Evolutionary conservation across 2,797 vertebrate species (phyloP).

Genomic region (Heliangelus exortis): DNA sequence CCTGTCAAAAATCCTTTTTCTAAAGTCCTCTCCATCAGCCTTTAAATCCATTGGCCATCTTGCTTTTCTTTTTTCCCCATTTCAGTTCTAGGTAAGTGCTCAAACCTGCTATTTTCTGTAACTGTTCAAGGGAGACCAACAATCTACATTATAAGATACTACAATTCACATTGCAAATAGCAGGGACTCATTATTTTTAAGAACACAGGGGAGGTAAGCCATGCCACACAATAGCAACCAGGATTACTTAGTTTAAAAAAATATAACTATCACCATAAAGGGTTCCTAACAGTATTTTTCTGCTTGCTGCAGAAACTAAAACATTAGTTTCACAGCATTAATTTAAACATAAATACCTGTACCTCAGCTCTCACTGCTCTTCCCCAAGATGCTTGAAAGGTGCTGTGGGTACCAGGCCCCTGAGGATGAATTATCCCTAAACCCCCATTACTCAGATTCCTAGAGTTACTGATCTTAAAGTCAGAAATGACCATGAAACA

Average conservation of each 20-base stretch:
- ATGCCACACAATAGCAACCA: neutral
- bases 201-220: neutral
- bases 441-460: neutral
- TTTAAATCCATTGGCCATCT: neutral
- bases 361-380: neutral
- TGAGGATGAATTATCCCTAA: fast-evolving
- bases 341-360: neutral
- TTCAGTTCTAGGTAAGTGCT: neutral
- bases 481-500: neutral
- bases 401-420: neutral
- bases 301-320: neutral
- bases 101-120: conserved; percentile 20
- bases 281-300: neutral
- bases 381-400: neutral
- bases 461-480: neutral
- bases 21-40: neutral
- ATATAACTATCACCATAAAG: neutral
- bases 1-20: neutral
- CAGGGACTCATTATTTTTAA: neutral
- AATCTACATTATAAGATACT: neutral
- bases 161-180: neutral
- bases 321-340: neutral
- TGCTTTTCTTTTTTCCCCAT: neutral
- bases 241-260: neutral
- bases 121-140: neutral